Percentiles rank a stretch among this genome's conserved stretches.
These are phyloP conservation scores for Choristoneura fumiferana DNA, from an alignment of 1,140 invertebrate genomes.

Conservation along the genomic window DNA sequence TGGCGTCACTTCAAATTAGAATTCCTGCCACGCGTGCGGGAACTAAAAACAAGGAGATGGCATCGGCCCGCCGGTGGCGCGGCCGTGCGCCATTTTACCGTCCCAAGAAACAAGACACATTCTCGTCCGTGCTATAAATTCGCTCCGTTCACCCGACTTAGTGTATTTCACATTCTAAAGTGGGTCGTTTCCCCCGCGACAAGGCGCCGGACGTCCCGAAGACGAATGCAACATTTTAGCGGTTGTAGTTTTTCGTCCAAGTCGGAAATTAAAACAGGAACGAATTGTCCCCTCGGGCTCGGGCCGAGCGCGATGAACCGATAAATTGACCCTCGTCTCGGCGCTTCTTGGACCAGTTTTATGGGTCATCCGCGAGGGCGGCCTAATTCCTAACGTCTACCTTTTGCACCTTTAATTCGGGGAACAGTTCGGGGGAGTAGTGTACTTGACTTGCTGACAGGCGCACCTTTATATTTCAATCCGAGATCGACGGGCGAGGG, in stretches of 20 bases:
- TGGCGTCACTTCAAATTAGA: constrained; percentile 5
- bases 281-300: constrained; percentile 20
- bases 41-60: neutral
- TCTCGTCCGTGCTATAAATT: constrained; percentile 19
- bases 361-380: constrained; percentile 2
- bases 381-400: constrained; percentile 17
- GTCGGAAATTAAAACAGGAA: constrained; percentile 30
- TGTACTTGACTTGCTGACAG: constrained; percentile 6
- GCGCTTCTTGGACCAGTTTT: neutral
- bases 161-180: constrained; percentile 1
- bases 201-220: neutral
- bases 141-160: too few species aligned
- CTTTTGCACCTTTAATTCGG: constrained; percentile 10
- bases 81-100: neutral
- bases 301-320: constrained; percentile 13
- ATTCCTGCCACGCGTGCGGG: neutral
- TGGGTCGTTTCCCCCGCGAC: neutral
- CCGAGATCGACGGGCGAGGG: neutral
- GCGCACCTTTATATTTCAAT: constrained; percentile 10
- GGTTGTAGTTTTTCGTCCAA: constrained; percentile 10
- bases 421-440: neutral
- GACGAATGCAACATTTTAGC: constrained; percentile 18
- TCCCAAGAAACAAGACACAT: neutral
- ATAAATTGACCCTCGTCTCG: constrained; percentile 20
- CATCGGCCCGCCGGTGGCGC: neutral